phyloP scores from a whole-genome alignment of 2,113 vertebrate genomes.

The Meriones unguiculatus region DNA sequence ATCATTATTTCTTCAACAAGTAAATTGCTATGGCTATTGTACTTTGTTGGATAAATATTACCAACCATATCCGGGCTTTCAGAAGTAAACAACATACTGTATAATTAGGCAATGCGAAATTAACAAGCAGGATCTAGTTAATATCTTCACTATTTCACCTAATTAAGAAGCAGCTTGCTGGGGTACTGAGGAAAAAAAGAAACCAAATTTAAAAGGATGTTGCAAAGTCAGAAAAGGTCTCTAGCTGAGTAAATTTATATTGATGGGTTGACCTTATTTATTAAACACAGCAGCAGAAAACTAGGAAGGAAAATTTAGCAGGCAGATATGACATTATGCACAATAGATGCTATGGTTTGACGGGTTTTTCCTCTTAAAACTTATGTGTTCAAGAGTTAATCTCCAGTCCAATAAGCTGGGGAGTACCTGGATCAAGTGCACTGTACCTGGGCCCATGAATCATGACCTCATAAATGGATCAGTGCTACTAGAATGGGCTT shows the following conservation, averaged over 20 bases:
- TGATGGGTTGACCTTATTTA: conserved; percentile 16
- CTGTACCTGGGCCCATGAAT: neutral
- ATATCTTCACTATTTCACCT: conserved; percentile 32
- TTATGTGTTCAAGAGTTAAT: neutral
- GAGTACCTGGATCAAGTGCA: neutral
- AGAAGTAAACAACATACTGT: conserved; percentile 36
- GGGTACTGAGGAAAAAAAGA: neutral
- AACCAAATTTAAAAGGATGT: neutral
- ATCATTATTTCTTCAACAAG: conserved; percentile 59
- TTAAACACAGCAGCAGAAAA: neutral
- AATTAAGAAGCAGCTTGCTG: conserved; percentile 29
- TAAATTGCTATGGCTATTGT: conserved; percentile 52
- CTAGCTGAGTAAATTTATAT: neutral
- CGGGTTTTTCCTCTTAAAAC: neutral
- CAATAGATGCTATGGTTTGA: neutral
- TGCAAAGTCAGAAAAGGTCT: neutral
- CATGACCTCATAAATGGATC: neutral
- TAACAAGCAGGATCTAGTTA: neutral
- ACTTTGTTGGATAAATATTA: conserved; percentile 48
- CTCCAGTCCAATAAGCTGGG: neutral
- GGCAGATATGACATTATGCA: neutral
- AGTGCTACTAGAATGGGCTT: neutral
- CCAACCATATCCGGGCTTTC: conserved; percentile 45
- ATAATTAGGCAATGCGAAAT: conserved; percentile 54
- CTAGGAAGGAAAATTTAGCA: neutral